phyloP scores from a whole-genome alignment of 2,888 invertebrate genomes.

The Athalia circularis region DNA sequence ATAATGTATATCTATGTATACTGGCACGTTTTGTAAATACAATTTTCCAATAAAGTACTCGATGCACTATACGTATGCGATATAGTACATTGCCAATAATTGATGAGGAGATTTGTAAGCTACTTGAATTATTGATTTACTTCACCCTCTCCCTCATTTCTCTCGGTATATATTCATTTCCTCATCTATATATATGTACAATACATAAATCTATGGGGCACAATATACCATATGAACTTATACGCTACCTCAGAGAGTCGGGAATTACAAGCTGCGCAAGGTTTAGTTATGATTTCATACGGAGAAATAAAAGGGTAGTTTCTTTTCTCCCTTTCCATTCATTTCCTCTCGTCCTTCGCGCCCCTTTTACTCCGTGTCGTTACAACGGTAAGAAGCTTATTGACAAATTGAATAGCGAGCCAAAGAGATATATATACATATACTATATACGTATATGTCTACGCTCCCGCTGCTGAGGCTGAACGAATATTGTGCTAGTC shows the following conservation, averaged over 20 bases:
- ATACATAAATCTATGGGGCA: too few relatives aligned
- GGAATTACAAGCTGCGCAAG: background rate
- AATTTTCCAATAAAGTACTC: slow-evolving; percentile 42
- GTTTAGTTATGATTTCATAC: slow-evolving; percentile 15
- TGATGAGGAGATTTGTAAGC: slow-evolving; percentile 4
- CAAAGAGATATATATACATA: background rate
- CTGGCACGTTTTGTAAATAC: slow-evolving; percentile 28
- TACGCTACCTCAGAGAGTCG: background rate
- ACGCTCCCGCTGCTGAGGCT: background rate
- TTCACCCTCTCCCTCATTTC: background rate
- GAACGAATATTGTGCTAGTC: slow-evolving; percentile 20
- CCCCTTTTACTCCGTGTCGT: background rate
- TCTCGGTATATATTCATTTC: too few relatives aligned
- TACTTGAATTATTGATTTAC: slow-evolving; percentile 6
- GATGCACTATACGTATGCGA: slow-evolving; percentile 4
- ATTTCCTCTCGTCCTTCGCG: too few relatives aligned
- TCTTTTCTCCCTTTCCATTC: too few relatives aligned
- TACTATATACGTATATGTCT: background rate
- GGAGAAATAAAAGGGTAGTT: slow-evolving; percentile 5
- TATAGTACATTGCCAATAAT: slow-evolving; percentile 17
- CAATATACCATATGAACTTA: background rate
- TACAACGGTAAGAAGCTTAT: slow-evolving; percentile 28
- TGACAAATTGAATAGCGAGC: slow-evolving; percentile 24
- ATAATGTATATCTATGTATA: background rate
- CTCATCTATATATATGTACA: too few relatives aligned